phyloP scores from a whole-genome alignment of 2,113 vertebrate species.

The Pampusana beccarii region DNA sequence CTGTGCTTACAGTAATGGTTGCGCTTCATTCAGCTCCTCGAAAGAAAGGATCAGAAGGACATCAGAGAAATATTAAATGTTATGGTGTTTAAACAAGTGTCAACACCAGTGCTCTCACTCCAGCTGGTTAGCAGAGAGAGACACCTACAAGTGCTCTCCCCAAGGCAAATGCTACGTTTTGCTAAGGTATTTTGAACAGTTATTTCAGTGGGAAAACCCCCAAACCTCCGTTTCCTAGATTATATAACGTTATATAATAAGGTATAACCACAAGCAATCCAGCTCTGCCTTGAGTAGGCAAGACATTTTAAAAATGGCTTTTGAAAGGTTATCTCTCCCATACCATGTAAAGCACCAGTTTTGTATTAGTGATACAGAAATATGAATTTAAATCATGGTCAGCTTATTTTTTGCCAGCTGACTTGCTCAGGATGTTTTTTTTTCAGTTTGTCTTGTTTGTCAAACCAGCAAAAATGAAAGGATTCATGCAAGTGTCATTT shows the following conservation, averaged over 20 bases:
- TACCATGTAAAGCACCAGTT: neutral
- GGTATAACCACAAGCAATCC: neutral
- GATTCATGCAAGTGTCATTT: neutral
- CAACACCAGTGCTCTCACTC: accelerated
- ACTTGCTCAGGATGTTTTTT: neutral
- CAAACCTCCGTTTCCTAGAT: neutral
- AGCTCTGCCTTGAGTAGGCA: neutral
- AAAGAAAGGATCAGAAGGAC: neutral
- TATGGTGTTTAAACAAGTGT: neutral
- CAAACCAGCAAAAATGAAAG: neutral
- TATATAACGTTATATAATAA: neutral
- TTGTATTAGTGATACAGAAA: neutral
- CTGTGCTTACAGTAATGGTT: neutral
- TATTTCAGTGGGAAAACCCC: neutral
- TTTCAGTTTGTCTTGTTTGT: neutral
- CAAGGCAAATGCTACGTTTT: neutral
- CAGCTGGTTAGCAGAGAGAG: neutral
- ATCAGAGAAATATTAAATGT: neutral
- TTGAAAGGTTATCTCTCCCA: neutral
- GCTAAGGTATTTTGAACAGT: neutral
- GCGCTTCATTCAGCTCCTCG: neutral
- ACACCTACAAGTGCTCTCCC: neutral
- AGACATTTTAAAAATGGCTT: neutral
- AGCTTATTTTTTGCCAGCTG: neutral
- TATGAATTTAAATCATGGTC: neutral